Conservation (phyloP, 1,140 invertebrate species). For the Bombyx mandarina region DNA sequence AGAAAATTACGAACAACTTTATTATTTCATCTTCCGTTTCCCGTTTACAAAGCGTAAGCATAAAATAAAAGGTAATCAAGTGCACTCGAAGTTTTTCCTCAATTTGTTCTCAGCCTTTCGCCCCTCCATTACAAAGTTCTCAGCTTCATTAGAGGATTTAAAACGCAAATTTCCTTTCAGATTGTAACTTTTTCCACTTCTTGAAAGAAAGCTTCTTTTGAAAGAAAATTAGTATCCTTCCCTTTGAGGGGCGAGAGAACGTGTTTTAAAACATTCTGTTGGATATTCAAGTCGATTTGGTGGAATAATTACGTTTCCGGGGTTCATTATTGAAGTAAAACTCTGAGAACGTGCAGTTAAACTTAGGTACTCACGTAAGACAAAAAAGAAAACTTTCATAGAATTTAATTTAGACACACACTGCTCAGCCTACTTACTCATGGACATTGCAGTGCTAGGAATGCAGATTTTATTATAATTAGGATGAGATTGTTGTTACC, state of each 20-base stretch:
- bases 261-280: constrained; percentile 59
- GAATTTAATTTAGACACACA: too few species aligned
- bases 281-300: constrained; percentile 54
- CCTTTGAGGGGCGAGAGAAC: constrained; percentile 59
- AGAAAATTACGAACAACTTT: background rate
- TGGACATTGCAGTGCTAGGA: too few species aligned
- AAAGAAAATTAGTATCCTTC: constrained; percentile 68
- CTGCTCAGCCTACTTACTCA: too few species aligned
- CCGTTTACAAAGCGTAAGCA: background rate
- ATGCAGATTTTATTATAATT: too few species aligned
- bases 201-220: constrained; percentile 66
- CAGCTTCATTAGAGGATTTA: constrained; percentile 71
- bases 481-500: too few species aligned
- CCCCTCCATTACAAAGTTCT: constrained; percentile 68
- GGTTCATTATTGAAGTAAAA: constrained; percentile 1
- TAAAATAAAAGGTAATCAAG: background rate
- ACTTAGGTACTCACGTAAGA: too few species aligned
- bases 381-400: too few species aligned
- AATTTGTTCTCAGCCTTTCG: constrained; percentile 63
- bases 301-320: constrained; percentile 41
- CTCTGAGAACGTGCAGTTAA: too few species aligned
- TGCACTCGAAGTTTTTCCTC: constrained; percentile 37
- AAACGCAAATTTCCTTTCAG: constrained; percentile 71
- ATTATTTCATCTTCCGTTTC: background rate
- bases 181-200: constrained; percentile 70